Evolutionary conservation across 2,113 vertebrate species (phyloP), one percentile per base, ranked within the genome.

Genomic region (Oryzias woworae): DNA sequence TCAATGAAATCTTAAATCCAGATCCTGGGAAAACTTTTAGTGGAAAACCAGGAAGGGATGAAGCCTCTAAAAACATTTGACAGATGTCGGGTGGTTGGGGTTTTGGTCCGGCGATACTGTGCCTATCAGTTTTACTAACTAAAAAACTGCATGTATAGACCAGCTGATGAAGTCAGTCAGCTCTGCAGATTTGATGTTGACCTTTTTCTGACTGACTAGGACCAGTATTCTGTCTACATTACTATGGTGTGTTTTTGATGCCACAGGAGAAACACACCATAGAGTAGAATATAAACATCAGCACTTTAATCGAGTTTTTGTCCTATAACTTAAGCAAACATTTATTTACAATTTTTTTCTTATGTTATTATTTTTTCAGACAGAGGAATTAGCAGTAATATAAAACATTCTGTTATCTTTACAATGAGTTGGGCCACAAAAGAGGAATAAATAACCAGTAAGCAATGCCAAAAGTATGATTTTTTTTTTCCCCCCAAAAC

Each of bases 31-130:
- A 73, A 53, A 46, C 45, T 58, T 71, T 67, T 22, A 49, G 50
- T 43, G 51, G 52, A 55, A 73, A 66, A 78, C 24, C 55, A 58
- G 62, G 59, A 59, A 61, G 62, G 59, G 71, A 63, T 58, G 65
- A 71, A 36, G 45, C 58, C 63, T 75, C 73, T 49, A 20, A 72
- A 71, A 63, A 42, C 45, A 20, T 42, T 31, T 59, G 55, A 72
- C 65, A 69, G 76, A 66, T 71, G 81, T 78, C 76, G 69, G 14
- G 48, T 80, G 75, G 75, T 74, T 69, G 56, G 58, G 42, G 53
- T 55, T 75, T 71, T 69, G 52, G 58, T 59, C 48, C 46, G 1
- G 8, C 2, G 22, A 17, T 44, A 55, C 6, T 18, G 60, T 56
- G 65, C 71, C 70, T 78, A 75, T 54, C 50, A 14, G 67, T 44